Conservation (phyloP, 1,140 invertebrate genomes). For the Halesus radiatus region DNA sequence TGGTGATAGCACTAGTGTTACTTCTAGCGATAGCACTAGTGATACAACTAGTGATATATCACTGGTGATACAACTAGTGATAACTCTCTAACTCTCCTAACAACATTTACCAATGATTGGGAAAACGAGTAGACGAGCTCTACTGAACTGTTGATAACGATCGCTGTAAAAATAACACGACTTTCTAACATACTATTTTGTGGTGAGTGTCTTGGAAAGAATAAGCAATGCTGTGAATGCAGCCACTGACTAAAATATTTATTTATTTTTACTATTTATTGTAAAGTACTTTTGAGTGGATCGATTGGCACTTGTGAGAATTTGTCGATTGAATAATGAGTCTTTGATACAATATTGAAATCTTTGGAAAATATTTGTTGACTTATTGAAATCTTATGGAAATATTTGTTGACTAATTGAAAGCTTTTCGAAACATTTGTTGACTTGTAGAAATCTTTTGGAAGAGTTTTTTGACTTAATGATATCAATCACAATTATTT, state of each 20-base stretch:
- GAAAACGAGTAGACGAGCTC: not conserved
- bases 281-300: not conserved
- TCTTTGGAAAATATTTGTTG: not conserved
- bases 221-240: not conserved
- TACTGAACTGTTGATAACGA: not conserved
- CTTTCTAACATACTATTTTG: not conserved
- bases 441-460: no score
- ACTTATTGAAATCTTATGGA: no score
- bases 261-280: conserved; percentile 6
- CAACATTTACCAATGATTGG: conserved; percentile 40
- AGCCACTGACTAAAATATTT: not conserved
- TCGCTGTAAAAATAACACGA: not conserved
- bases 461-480: no score
- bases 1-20: no score
- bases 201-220: conserved; percentile 23
- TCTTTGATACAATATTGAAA: not conserved
- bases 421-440: no score
- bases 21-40: not conserved
- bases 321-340: no score
- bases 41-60: no score
- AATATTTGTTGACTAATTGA: no score
- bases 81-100: conserved; percentile 47
- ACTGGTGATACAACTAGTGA: conserved; percentile 2
- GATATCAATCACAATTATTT: not conserved
- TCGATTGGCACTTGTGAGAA: not conserved